These are phyloP conservation scores for Epinephelus moara DNA, from an alignment of 2,113 vertebrate species.

Conservation along the genomic window DNA sequence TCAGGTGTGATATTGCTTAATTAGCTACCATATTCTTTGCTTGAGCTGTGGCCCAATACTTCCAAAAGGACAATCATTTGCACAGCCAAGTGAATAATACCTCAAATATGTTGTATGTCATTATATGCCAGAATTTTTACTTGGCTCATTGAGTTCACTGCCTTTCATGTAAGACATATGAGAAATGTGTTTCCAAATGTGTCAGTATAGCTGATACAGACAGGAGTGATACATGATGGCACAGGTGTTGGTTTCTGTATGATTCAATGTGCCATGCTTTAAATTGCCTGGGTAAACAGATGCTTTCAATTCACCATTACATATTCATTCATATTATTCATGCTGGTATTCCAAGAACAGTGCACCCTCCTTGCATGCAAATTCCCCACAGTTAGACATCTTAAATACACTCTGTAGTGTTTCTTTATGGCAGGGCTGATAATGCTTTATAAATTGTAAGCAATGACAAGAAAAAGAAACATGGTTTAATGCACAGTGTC, in stretches of 20 bases:
- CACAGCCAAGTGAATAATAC: slow-evolving; percentile 6
- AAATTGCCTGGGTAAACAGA: slow-evolving; percentile 11
- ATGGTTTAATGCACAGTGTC: not conserved
- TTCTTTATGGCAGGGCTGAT: not conserved
- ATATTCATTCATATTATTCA: not conserved
- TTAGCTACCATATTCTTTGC: not conserved
- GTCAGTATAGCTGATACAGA: slow-evolving; percentile 1
- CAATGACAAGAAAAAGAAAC: not conserved
- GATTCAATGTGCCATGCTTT: slow-evolving; percentile 3
- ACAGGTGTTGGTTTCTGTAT: slow-evolving; percentile 3
- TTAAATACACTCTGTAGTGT: slow-evolving; percentile 7
- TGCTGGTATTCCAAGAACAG: not conserved
- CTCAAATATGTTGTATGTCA: not conserved
- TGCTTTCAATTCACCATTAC: slow-evolving; percentile 14
- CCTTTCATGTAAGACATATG: not conserved
- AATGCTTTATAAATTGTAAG: slow-evolving; percentile 17
- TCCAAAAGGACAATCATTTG: not conserved
- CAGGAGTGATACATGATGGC: not conserved
- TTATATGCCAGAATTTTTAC: not conserved
- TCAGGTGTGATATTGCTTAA: too few species aligned
- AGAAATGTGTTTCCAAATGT: not conserved
- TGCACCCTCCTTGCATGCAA: slow-evolving; percentile 19
- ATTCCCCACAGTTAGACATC: slow-evolving; percentile 23
- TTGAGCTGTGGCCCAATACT: not conserved
- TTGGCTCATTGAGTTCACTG: not conserved